These are phyloP conservation scores for Limnephilus marmoratus DNA, from an alignment of 2,888 invertebrate species.

Conservation along the genomic window DNA sequence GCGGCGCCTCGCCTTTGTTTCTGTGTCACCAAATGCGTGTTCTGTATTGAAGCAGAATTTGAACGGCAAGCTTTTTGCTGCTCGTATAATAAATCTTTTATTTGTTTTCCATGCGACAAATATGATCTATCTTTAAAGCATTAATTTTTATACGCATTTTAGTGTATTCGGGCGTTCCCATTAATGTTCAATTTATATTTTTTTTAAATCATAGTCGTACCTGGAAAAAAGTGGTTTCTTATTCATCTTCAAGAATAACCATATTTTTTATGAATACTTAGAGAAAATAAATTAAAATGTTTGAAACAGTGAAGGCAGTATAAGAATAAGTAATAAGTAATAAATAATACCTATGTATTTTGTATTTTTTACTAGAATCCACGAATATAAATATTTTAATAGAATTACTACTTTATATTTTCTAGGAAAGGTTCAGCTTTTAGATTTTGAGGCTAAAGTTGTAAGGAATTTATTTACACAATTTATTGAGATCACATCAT, in stretches of 20 bases:
- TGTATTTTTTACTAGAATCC: neutral
- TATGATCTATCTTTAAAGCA: too few species aligned
- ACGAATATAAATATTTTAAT: neutral
- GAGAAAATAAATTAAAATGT: neutral
- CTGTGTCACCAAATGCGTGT: too few species aligned
- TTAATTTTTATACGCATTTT: too few species aligned
- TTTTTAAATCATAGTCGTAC: neutral
- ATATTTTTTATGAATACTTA: too few species aligned
- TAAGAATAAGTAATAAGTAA: neutral
- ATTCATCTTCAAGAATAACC: neutral
- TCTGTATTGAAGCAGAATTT: too few species aligned
- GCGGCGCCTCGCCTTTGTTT: too few species aligned
- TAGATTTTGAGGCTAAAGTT: neutral
- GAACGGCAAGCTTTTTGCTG: too few species aligned
- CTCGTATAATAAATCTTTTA: too few species aligned
- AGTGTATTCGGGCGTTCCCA: too few species aligned
- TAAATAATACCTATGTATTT: neutral
- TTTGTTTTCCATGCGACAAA: too few species aligned
- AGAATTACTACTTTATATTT: neutral
- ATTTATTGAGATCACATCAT: neutral
- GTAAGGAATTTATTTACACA: neutral
- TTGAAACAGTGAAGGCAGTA: neutral
- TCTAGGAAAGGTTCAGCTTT: neutral
- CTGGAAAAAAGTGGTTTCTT: neutral
- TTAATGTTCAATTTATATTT: too few species aligned